Percentiles rank a stretch among this genome's conserved stretches.
Evolutionary conservation across 1,140 invertebrate genomes (phyloP).

Genomic region (Drosophila serrata): DNA sequence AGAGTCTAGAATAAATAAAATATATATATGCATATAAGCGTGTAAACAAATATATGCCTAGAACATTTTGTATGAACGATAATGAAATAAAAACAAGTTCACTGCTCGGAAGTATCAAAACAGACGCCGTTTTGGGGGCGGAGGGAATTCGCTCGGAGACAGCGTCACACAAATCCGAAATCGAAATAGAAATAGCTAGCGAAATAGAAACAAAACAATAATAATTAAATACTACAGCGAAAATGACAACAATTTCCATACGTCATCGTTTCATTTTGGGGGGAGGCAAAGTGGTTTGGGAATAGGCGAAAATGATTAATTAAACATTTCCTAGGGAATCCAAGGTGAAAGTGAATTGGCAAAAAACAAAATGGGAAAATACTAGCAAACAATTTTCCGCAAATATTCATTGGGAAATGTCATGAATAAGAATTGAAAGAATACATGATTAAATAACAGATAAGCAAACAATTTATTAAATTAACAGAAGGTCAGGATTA

Average conservation of each 20-base stretch:
- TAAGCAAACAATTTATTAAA: neutral
- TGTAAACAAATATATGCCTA: constrained; percentile 51
- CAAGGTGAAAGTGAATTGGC: constrained; percentile 9
- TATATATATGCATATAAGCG: constrained; percentile 37
- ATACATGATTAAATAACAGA: neutral
- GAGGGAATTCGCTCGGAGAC: constrained; percentile 31
- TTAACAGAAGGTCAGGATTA: neutral
- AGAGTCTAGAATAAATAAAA: constrained; percentile 49
- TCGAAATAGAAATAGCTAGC: constrained; percentile 45
- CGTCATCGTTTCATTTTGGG: constrained; percentile 55
- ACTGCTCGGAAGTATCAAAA: constrained; percentile 74
- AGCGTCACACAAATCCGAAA: constrained; percentile 47
- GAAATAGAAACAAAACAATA: constrained; percentile 45
- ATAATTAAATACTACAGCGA: constrained; percentile 50
- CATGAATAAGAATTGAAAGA: neutral
- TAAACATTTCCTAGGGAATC: constrained; percentile 38
- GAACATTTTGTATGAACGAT: constrained; percentile 51
- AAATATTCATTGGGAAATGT: neutral
- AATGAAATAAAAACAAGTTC: constrained; percentile 79
- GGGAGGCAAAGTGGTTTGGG: neutral
- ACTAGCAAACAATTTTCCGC: neutral
- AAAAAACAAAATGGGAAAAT: constrained; percentile 8
- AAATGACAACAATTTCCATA: constrained; percentile 51
- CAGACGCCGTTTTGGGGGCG: constrained; percentile 26
- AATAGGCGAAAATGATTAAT: constrained; percentile 63